Evolutionary conservation across 2,888 invertebrate genomes (phyloP).

Genomic region (Acanthopleura granulata): DNA sequence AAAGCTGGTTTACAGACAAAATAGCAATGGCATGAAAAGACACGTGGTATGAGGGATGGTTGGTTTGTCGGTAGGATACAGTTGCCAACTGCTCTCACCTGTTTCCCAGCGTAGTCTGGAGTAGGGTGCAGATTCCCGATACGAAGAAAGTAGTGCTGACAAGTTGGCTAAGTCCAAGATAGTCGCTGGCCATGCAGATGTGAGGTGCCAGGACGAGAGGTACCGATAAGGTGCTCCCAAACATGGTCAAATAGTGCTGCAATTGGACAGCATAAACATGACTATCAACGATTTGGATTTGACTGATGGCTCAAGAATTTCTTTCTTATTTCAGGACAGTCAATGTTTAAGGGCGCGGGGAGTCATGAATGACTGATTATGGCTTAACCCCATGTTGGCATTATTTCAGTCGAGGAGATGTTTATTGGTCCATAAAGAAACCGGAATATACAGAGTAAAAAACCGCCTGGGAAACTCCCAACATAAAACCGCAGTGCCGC

Average conservation of each 20-base stretch:
- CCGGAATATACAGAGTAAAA: too few species aligned
- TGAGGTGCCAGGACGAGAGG: constrained; percentile 85
- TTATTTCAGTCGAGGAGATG: too few species aligned
- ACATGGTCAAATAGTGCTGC: constrained; percentile 77
- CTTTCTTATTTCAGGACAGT: too few species aligned
- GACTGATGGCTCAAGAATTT: too few species aligned
- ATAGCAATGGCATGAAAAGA: background rate
- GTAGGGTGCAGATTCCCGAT: constrained; percentile 65
- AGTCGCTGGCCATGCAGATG: constrained; percentile 78
- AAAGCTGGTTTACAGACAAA: too few species aligned
- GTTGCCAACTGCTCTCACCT: constrained; percentile 48
- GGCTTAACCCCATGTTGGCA: too few species aligned
- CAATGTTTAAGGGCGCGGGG: too few species aligned
- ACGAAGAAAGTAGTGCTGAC: constrained; percentile 68
- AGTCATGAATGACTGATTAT: too few species aligned
- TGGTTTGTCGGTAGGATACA: too few species aligned
- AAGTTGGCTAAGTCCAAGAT: constrained; percentile 61
- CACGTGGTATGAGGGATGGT: background rate
- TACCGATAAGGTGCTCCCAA: constrained; percentile 83
- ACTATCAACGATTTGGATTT: background rate
- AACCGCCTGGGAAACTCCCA: too few species aligned
- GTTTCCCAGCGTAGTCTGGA: constrained; percentile 65
- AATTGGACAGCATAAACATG: constrained; percentile 20
- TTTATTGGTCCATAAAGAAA: too few species aligned
- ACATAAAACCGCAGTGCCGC: too few species aligned